Conservation (phyloP, 2,113 vertebrate genomes). For the Dendropsophus ebraccatus region DNA sequence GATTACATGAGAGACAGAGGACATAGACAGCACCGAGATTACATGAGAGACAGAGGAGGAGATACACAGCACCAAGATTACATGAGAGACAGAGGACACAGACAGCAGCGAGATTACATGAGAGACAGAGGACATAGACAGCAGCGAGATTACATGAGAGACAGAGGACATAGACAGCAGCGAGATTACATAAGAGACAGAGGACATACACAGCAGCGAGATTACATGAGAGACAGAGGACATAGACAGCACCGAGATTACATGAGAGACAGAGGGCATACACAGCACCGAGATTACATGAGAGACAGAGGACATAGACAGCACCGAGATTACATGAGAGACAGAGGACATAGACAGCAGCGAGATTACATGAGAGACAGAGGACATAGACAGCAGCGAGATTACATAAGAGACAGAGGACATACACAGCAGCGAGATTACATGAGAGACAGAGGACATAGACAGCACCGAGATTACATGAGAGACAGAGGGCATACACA, state of each 20-base stretch:
- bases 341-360: too few species aligned
- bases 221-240: conserved; percentile 23
- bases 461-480: too few species aligned
- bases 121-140: too few species aligned
- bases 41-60: conserved; percentile 4
- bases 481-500: too few species aligned
- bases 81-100: conserved; percentile 1
- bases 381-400: neutral
- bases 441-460: conserved; percentile 2
- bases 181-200: too few species aligned
- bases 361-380: conserved; percentile 29
- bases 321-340: too few species aligned
- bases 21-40: conserved; percentile 13
- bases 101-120: too few species aligned
- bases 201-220: too few species aligned
- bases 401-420: too few species aligned
- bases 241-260: neutral
- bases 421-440: conserved; percentile 38
- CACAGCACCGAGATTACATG: conserved; percentile 29
- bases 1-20: conserved; percentile 26
- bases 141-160: conserved; percentile 25
- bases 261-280: too few species aligned
- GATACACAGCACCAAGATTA: conserved; percentile 21
- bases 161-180: neutral
- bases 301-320: neutral